Evolutionary conservation across 2,888 invertebrate species (phyloP).

Genomic region (Agrotis clavis): DNA sequence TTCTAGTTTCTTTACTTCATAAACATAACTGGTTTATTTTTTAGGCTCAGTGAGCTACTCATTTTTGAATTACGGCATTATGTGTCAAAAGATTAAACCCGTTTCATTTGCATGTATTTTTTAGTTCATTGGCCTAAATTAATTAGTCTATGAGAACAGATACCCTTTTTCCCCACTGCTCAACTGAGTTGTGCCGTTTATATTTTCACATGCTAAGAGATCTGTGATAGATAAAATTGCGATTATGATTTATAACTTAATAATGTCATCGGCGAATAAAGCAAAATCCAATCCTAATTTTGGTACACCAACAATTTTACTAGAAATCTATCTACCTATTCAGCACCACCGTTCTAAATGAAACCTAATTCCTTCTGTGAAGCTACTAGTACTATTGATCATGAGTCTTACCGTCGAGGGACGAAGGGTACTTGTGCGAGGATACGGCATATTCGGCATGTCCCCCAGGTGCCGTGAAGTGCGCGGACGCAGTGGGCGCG

Average conservation of each 20-base stretch:
- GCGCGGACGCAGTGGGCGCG: conserved; percentile 85
- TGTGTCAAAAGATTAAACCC: neutral
- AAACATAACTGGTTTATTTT: conserved; percentile 13
- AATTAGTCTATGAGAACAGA: neutral
- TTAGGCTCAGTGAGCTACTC: neutral
- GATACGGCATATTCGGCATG: conserved; percentile 82
- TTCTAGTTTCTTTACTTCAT: conserved; percentile 30
- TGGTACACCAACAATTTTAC: neutral
- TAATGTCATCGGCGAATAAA: conserved; percentile 36
- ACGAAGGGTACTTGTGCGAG: conserved; percentile 85
- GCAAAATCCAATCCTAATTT: neutral
- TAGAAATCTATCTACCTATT: neutral
- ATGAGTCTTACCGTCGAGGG: conserved; percentile 82
- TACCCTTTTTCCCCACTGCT: too few species aligned
- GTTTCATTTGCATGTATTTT: neutral
- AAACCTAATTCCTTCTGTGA: neutral
- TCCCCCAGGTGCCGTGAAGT: conserved; percentile 82
- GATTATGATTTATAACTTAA: neutral
- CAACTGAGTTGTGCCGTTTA: too few species aligned
- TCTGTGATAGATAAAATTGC: neutral
- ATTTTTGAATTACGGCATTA: neutral
- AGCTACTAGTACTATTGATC: neutral
- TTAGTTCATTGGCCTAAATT: neutral
- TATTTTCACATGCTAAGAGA: neutral
- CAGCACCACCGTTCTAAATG: conserved; percentile 19